Percentiles rank a stretch among this genome's conserved stretches.
Evolutionary conservation across 2,888 invertebrate genomes (phyloP).

Genomic region (Eretmocerus hayati): DNA sequence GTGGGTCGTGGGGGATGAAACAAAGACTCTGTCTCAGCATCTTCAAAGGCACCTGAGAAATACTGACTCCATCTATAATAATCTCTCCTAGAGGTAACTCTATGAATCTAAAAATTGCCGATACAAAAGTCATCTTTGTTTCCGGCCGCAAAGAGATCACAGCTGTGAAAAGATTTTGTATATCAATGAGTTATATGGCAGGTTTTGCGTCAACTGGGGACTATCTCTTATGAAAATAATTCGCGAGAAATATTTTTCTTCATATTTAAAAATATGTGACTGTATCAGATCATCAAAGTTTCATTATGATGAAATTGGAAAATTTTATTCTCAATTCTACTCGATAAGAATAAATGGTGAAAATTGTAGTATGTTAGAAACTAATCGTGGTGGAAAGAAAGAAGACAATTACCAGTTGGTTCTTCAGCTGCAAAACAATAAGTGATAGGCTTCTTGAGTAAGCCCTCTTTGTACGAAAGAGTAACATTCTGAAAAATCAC

Average conservation of each 20-base stretch:
- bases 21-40: slow-evolving; percentile 27
- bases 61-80: slow-evolving; percentile 26
- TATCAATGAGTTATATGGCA: too few species aligned
- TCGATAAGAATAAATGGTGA: background rate
- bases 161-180: slow-evolving; percentile 19
- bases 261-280: too few species aligned
- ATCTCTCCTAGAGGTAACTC: slow-evolving; percentile 28
- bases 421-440: slow-evolving; percentile 26
- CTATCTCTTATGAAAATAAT: too few species aligned
- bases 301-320: too few species aligned
- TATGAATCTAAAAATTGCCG: slow-evolving; percentile 27
- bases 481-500: slow-evolving; percentile 30
- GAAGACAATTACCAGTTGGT: slow-evolving; percentile 28
- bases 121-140: slow-evolving; percentile 25
- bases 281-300: too few species aligned
- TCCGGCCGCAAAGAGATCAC: slow-evolving; percentile 22
- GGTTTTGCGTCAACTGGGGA: too few species aligned
- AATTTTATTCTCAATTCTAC: too few species aligned
- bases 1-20: slow-evolving; percentile 29
- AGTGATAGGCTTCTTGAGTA: slow-evolving; percentile 24
- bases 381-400: too few species aligned
- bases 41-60: slow-evolving; percentile 25
- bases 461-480: slow-evolving; percentile 19
- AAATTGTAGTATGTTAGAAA: too few species aligned
- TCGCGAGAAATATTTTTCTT: too few species aligned